Evolutionary conservation across 2,888 invertebrate species (phyloP), one percentile per base, ranked within the genome.

Genomic region (Rosalia funebris): DNA sequence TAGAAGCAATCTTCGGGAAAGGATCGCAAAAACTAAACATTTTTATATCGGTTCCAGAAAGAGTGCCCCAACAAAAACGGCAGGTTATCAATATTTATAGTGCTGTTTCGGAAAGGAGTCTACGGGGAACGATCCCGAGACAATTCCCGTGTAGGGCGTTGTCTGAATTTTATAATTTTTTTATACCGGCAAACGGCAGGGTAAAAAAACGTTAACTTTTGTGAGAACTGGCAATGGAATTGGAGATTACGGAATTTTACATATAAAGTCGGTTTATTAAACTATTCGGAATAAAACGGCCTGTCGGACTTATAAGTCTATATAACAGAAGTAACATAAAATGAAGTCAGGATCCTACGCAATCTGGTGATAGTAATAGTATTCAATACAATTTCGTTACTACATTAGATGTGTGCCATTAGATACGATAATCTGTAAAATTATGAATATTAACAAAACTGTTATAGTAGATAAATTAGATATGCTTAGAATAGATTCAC

Each of bases 51-150:
- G 53, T 42, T 32, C 7, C 4, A 20, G 53, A 42, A 31, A 53
- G 42, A 42, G 32, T 16, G 42, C 31, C 9, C 53, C 15, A 16
- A 41, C 12, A 42, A 41, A 20, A 47, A 39, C 48, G 44, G 16
- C 44, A 44, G 39, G 54, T 54, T 60, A 60, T 60, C 60, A 50
- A 60, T 60, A 60, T 60, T 60, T 60, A 60, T 60, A 48, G 55
- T 39, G 36, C 39, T 55, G 41, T 60, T 55, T 48, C 50, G 31
- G 31, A 25, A 55, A 55, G 55, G 44, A 32, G 54, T 25, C 60
- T 60, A 34, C 32, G 2, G 60, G 59, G 60, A 55, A 36, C 60
- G 48, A 60, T 60, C 55, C 48, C 42, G 25, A 41, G 50, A 60
- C 60, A 60, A 55, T 48, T 41, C 37, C 42, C 20, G 12, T 42